phyloP scores from a whole-genome alignment of 1,140 invertebrate genomes.

The Lasaia peninsularis region DNA sequence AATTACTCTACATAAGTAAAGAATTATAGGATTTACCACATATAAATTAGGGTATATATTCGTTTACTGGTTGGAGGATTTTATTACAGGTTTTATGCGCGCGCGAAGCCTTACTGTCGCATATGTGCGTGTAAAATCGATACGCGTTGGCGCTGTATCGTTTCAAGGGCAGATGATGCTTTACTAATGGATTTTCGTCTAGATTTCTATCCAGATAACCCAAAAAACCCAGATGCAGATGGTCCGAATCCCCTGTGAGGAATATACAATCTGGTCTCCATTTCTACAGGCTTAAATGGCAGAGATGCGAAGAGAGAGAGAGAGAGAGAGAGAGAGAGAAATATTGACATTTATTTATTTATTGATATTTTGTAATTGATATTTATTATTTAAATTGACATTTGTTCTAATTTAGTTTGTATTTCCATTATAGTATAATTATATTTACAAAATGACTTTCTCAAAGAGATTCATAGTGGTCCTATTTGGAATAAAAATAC shows the following conservation, averaged over 20 bases:
- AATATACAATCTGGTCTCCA: no score
- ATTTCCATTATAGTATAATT: no score
- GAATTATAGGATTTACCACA: slow-evolving; percentile 26
- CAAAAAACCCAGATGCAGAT: background rate
- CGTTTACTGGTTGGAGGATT: slow-evolving; percentile 16
- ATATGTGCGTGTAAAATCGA: slow-evolving; percentile 62
- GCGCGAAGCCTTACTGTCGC: slow-evolving; percentile 58
- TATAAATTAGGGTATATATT: slow-evolving; percentile 26
- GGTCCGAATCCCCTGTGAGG: background rate
- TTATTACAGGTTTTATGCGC: slow-evolving; percentile 36
- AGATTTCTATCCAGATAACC: slow-evolving; percentile 2
- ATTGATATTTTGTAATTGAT: no score
- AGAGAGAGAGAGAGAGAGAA: no score
- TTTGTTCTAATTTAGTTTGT: no score
- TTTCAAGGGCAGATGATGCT: slow-evolving; percentile 43
- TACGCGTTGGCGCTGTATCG: slow-evolving; percentile 51
- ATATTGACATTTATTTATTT: no score
- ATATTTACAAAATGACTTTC: no score
- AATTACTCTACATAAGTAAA: slow-evolving; percentile 14
- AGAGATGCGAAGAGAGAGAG: no score
- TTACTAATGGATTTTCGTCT: slow-evolving; percentile 6
- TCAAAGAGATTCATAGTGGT: no score
- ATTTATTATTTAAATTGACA: no score
- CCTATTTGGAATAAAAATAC: no score
- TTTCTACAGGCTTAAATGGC: no score